phyloP scores from a whole-genome alignment of 1,140 invertebrate species.

The Cecropterus lyciades region DNA sequence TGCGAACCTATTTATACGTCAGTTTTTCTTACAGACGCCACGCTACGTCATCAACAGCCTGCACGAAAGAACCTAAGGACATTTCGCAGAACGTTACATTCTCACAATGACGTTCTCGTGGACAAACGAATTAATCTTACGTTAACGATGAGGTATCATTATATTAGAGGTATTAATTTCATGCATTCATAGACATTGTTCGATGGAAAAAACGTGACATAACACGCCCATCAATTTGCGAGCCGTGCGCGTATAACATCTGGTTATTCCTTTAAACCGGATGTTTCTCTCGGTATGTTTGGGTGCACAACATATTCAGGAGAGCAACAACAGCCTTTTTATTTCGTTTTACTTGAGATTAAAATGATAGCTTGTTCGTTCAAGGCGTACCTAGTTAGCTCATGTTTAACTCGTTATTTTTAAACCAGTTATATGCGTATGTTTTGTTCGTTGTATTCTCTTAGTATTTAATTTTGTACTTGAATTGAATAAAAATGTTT shows the following conservation, averaged over 20 bases:
- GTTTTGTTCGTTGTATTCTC: too few species aligned
- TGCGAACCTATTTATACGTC: conserved; percentile 75
- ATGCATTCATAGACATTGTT: conserved; percentile 41
- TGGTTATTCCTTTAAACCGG: conserved; percentile 77
- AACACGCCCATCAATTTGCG: conserved; percentile 56
- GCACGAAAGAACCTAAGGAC: conserved; percentile 44
- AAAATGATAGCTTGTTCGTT: conserved; percentile 14
- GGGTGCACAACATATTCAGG: conserved; percentile 14
- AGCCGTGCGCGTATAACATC: conserved; percentile 48
- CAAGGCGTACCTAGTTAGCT: conserved; percentile 1
- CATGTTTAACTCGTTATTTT: conserved; percentile 19
- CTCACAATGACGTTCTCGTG: conserved; percentile 58
- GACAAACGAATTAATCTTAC: conserved; percentile 32
- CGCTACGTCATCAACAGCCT: conserved; percentile 58
- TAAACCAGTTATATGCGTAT: too few species aligned
- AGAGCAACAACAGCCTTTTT: conserved; percentile 35
- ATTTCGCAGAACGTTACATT: conserved; percentile 47
- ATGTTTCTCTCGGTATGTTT: conserved; percentile 41
- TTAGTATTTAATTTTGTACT: too few species aligned
- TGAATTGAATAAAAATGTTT: too few species aligned
- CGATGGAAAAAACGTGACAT: conserved; percentile 44
- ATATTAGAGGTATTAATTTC: conserved; percentile 32
- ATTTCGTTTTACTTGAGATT: conserved; percentile 28
- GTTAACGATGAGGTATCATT: conserved; percentile 50
- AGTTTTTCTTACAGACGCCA: conserved; percentile 59